Evolutionary conservation across 1,140 invertebrate genomes (phyloP), one percentile per base, ranked within the genome.

Genomic region (Papilio polytes): DNA sequence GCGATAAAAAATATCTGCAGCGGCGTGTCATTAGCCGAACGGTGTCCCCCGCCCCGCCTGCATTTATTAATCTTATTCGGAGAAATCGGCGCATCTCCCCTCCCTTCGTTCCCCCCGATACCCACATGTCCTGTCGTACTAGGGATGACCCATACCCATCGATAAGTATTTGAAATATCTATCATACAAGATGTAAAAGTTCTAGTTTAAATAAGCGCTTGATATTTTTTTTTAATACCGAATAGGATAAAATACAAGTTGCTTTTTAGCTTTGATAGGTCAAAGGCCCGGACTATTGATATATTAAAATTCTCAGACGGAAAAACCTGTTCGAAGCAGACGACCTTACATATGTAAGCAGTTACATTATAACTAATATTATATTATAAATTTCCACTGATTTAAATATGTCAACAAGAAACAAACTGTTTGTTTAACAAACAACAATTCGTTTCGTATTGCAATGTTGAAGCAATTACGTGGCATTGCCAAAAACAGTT

Each of bases 31-130:
- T 94, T 94, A 94, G 89, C 92, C 92, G 91, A 81, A 82, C 88
- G 85, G 85, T 86, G 86, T 86, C 84, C 85, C 84, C 86, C 83
- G 82, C 85, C 84, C 88, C 89, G 88, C 87, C 85, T 92, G 91
- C 89, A 92, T 94, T 92, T 92, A 92, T 94, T 92, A 92, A 92
- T 91, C 89, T 92, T 91, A 91, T 92, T 94, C 92, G 91, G 89
- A 91, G 92, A 94, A 92, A 92, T 92, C 92, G 89, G 87, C 92
- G 91, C 92, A 92, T 92, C 90, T 88, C 86, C 85, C 85, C 86
- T 74, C 78, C 66, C 86, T 84, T 84, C 84, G 36, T 81, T 51
- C 80, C 66, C 80, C 84, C 83, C 86, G 77, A 81, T 86, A 82
- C 76, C 84, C 81, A 83, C 84, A 83, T 80, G 56, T 81, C 83